phyloP scores from a whole-genome alignment of 2,888 invertebrate species.

The Thera britannica region DNA sequence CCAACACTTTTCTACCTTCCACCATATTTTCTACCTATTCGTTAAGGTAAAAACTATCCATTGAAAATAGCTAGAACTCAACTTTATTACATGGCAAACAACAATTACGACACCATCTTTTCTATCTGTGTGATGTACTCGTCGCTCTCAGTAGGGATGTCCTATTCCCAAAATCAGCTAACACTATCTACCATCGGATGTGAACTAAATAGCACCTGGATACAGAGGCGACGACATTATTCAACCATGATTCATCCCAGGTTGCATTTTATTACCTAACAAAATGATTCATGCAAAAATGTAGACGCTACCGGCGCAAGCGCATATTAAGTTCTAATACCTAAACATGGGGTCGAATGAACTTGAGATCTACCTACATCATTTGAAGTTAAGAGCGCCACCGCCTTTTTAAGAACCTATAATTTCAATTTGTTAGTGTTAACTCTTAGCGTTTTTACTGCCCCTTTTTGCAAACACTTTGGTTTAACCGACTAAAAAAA shows the following conservation, averaged over 20 bases:
- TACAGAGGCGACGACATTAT: conserved; percentile 31
- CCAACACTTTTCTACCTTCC: too few relatives aligned
- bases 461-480: not conserved
- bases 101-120: too few relatives aligned
- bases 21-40: too few relatives aligned
- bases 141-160: too few relatives aligned
- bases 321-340: conserved; percentile 22
- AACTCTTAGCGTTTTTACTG: not conserved
- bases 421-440: not conserved
- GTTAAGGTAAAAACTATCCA: too few relatives aligned
- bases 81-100: too few relatives aligned
- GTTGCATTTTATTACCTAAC: conserved; percentile 44
- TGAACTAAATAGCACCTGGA: not conserved
- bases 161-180: too few relatives aligned
- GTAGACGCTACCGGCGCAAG: conserved; percentile 48
- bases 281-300: conserved; percentile 61
- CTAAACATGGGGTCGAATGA: conserved; percentile 31
- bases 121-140: too few relatives aligned
- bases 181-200: too few relatives aligned
- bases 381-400: not conserved
- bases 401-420: not conserved
- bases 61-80: too few relatives aligned
- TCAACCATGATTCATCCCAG: conserved; percentile 49
- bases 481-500: too few relatives aligned
- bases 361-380: conserved; percentile 10